Percentiles rank a stretch among this genome's conserved stretches.
Evolutionary conservation across 2,888 invertebrate species (phyloP).

Genomic region (Petrolisthes manimaculis): DNA sequence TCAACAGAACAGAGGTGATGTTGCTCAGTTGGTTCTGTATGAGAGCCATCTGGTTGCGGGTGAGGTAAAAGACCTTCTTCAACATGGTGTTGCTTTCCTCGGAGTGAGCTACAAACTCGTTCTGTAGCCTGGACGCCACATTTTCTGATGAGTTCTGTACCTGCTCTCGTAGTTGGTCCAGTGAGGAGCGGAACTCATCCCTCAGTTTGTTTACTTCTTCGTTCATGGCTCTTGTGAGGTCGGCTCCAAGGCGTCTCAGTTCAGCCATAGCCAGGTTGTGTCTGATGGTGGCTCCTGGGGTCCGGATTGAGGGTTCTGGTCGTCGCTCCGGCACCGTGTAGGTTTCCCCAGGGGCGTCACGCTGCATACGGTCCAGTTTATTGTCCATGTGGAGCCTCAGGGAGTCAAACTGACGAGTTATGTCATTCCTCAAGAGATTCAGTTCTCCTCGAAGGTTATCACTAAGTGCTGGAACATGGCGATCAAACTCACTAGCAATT

Average conservation of each 20-base stretch:
- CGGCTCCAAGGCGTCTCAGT: conserved; percentile 46
- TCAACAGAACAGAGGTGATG: conserved; percentile 29
- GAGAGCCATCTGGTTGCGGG: conserved; percentile 47
- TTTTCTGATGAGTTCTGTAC: conserved; percentile 40
- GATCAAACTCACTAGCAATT: conserved; percentile 48
- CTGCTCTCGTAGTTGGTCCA: conserved; percentile 37
- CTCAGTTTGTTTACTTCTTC: conserved; percentile 44
- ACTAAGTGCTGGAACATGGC: conserved; percentile 49
- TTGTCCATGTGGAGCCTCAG: conserved; percentile 54
- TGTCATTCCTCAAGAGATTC: conserved; percentile 39
- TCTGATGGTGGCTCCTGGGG: conserved; percentile 42
- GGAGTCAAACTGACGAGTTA: conserved; percentile 49
- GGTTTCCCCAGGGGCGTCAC: conserved; percentile 33
- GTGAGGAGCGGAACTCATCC: conserved; percentile 42
- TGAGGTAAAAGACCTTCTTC: conserved; percentile 54
- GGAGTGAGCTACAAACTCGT: conserved; percentile 32
- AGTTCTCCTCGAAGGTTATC: conserved; percentile 48
- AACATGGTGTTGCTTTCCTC: conserved; percentile 54
- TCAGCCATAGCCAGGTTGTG: conserved; percentile 57
- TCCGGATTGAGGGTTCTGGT: not conserved
- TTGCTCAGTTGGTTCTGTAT: conserved; percentile 44
- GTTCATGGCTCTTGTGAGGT: conserved; percentile 49
- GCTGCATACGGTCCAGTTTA: conserved; percentile 51
- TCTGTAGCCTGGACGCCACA: conserved; percentile 25
- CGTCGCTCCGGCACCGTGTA: not conserved